phyloP scores from a whole-genome alignment of 2,113 vertebrate species.

The Oncorhynchus kisutch region DNA sequence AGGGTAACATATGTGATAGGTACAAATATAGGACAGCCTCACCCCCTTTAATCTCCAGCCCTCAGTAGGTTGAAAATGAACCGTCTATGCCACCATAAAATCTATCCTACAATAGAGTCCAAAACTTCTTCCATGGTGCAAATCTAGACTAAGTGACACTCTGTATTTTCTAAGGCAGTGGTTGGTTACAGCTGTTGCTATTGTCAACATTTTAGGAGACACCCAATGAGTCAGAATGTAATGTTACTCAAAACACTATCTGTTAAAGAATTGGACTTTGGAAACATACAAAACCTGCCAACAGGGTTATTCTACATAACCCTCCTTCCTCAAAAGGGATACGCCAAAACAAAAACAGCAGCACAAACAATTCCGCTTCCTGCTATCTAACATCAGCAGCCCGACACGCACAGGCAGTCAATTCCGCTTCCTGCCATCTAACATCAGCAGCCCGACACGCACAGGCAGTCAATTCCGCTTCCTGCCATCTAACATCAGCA shows the following conservation, averaged over 20 bases:
- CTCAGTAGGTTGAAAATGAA: not conserved
- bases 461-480: conserved; percentile 11
- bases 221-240: not conserved
- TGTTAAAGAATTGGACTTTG: not conserved
- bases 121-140: too few species aligned
- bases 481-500: not conserved
- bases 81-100: too few species aligned
- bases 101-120: too few species aligned
- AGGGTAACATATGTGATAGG: not conserved
- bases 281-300: not conserved
- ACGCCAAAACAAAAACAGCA: conserved; percentile 29
- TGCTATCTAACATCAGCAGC: not conserved
- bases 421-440: not conserved
- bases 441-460: conserved; percentile 9
- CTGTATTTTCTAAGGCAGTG: too few species aligned
- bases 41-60: not conserved
- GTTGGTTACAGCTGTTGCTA: too few species aligned
- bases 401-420: not conserved
- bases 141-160: too few species aligned
- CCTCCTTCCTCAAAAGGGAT: conserved; percentile 17
- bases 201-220: not conserved
- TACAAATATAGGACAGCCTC: not conserved
- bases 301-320: conserved; percentile 21
- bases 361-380: conserved; percentile 30
- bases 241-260: not conserved